Evolutionary conservation across 2,113 vertebrate species (phyloP).

Genomic region (Motacilla tschutschensis): DNA sequence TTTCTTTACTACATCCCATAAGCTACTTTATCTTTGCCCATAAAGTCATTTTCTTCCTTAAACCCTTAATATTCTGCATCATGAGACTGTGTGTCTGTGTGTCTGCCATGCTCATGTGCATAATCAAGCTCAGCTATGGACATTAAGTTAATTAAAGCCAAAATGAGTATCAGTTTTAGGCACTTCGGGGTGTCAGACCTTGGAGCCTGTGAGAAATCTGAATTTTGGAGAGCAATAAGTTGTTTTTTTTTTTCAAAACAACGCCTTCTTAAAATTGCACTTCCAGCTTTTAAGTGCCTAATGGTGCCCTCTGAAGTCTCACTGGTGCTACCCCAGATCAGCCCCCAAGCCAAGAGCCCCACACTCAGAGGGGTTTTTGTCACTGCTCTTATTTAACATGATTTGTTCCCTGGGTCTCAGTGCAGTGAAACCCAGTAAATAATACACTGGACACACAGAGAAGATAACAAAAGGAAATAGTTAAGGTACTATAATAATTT

Average conservation of each 20-base stretch:
- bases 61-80: not conserved
- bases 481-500: conserved; percentile 82
- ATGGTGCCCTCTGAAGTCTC: not conserved
- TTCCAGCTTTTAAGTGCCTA: not conserved
- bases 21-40: conserved; percentile 16
- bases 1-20: conserved; percentile 21
- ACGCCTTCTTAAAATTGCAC: not conserved
- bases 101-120: not conserved
- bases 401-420: conserved; percentile 13
- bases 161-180: not conserved
- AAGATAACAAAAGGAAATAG: conserved; percentile 76
- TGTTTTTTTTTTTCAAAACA: not conserved
- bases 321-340: not conserved
- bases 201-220: not conserved
- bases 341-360: not conserved
- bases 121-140: not conserved
- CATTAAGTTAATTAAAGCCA: not conserved
- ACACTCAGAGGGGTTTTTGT: not conserved
- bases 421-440: conserved; percentile 46
- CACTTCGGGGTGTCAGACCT: not conserved
- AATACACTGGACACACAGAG: conserved; percentile 35
- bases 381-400: not conserved
- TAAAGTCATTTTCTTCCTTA: conserved; percentile 2
- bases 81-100: not conserved
- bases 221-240: not conserved